phyloP scores from a whole-genome alignment of 2,888 invertebrate species.

The Cetonia aurata region DNA sequence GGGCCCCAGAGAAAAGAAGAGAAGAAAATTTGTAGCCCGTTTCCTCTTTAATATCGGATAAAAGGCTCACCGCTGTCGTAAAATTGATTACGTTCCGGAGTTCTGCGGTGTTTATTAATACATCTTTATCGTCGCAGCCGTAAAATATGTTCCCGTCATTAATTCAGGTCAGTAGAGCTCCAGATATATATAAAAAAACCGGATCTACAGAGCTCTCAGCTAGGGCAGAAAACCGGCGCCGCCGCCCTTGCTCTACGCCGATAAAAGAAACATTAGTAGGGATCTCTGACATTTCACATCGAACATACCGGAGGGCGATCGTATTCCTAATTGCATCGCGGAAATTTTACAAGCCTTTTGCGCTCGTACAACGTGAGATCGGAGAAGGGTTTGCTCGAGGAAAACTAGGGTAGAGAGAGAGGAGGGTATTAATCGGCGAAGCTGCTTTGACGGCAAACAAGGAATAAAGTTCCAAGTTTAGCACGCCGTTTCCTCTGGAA shows the following conservation, averaged over 20 bases:
- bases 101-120: constrained; percentile 23
- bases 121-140: constrained; percentile 1
- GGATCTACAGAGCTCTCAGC: background rate
- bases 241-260: background rate
- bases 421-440: background rate
- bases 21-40: constrained; percentile 5
- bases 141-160: constrained; percentile 18
- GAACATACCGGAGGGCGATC: background rate
- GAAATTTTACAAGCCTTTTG: constrained; percentile 2
- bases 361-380: background rate
- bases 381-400: background rate
- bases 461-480: constrained; percentile 30
- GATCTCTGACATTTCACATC: constrained; percentile 17
- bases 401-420: background rate
- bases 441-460: constrained; percentile 15
- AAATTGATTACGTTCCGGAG: constrained; percentile 11
- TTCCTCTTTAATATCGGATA: constrained; percentile 15
- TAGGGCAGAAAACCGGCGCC: background rate
- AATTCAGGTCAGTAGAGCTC: constrained; percentile 20
- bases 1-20: background rate
- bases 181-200: background rate
- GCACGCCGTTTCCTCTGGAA: background rate
- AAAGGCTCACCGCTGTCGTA: constrained; percentile 5
- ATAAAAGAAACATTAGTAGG: constrained; percentile 3
- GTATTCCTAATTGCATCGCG: constrained; percentile 3